phyloP scores from a whole-genome alignment of 2,888 invertebrate species.

The Lamellibrachia satsuma region DNA sequence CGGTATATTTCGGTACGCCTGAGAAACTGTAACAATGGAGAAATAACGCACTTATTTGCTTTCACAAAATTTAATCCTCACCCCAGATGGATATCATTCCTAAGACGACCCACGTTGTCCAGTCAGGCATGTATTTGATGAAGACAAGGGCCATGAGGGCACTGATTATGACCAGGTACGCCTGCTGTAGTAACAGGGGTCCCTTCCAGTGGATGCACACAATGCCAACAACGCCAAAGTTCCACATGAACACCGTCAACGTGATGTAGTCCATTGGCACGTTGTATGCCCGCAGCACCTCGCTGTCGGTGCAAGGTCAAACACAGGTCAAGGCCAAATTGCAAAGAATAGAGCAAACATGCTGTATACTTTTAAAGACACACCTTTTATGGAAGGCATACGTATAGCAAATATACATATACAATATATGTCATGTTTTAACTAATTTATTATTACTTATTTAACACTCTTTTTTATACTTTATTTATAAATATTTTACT shows the following conservation, averaged over 20 bases:
- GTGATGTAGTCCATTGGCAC: slow-evolving; percentile 95
- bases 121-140: slow-evolving; percentile 98
- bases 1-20: not conserved
- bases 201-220: slow-evolving; percentile 99
- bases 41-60: too few relatives aligned
- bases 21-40: slow-evolving; percentile 30
- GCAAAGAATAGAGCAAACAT: too few relatives aligned
- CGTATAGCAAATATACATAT: too few relatives aligned
- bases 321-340: not conserved
- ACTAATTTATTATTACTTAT: too few relatives aligned
- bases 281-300: slow-evolving; percentile 90
- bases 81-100: slow-evolving; percentile 98
- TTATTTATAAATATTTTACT: too few relatives aligned
- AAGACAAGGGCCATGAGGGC: slow-evolving; percentile 98
- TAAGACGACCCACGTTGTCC: slow-evolving; percentile 98
- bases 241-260: slow-evolving; percentile 89
- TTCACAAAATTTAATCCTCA: slow-evolving; percentile 62
- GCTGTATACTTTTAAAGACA: too few relatives aligned
- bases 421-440: too few relatives aligned
- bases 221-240: slow-evolving; percentile 96
- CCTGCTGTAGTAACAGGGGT: slow-evolving; percentile 87
- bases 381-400: too few relatives aligned
- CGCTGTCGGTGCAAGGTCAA: slow-evolving; percentile 70
- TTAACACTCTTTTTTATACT: too few relatives aligned
- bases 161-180: slow-evolving; percentile 95